A percentile compares a stretch with the other conserved stretches of the same genome.
Conservation (phyloP, 2,113 vertebrate genomes). For the Protomyctophum bolini region DNA sequence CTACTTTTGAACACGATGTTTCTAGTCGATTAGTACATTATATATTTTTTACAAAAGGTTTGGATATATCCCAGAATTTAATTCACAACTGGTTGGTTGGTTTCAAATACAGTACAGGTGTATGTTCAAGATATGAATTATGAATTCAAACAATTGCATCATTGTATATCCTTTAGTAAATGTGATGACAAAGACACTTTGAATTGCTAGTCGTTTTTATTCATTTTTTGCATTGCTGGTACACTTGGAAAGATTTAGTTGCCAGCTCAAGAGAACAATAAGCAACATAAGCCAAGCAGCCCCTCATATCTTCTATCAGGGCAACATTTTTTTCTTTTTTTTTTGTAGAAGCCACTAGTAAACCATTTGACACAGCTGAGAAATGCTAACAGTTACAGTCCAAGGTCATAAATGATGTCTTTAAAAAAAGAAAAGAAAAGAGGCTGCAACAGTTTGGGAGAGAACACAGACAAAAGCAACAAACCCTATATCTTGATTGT, state of each 20-base stretch:
- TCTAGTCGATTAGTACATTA: no score
- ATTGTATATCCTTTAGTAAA: not conserved
- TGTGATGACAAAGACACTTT: constrained; percentile 18
- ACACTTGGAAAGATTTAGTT: constrained; percentile 82
- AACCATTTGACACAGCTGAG: constrained; percentile 90
- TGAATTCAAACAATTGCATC: no score
- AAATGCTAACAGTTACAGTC: constrained; percentile 87
- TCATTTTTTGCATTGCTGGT: constrained; percentile 83
- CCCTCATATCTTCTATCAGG: constrained; percentile 71
- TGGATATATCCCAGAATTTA: no score
- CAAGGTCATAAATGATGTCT: constrained; percentile 81
- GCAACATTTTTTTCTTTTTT: constrained; percentile 58
- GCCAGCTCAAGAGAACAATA: constrained; percentile 82
- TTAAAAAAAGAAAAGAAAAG: constrained; percentile 60
- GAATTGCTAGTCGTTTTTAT: constrained; percentile 74
- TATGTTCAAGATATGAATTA: no score
- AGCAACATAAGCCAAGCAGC: constrained; percentile 81
- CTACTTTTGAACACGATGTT: no score
- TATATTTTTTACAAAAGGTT: no score
- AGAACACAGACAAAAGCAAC: constrained; percentile 89
- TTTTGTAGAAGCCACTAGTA: constrained; percentile 82
- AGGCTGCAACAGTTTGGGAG: constrained; percentile 87
- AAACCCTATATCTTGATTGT: constrained; percentile 85
- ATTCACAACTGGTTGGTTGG: no score
- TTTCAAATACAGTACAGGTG: no score